phyloP scores from a whole-genome alignment of 2,797 vertebrate species.

The Channa striata region DNA sequence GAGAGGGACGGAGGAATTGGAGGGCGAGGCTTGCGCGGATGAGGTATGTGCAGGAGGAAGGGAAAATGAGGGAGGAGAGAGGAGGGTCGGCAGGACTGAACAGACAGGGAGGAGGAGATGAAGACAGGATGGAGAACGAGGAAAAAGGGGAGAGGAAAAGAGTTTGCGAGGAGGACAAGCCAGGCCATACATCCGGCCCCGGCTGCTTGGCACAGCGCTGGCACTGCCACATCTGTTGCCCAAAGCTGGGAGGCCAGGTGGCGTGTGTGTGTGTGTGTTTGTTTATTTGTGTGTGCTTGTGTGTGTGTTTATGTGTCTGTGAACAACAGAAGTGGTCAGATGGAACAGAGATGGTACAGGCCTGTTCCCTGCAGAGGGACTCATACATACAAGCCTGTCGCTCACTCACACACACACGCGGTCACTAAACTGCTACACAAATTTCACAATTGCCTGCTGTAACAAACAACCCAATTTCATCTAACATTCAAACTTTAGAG shows the following conservation, averaged over 20 bases:
- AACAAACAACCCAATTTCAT: slow-evolving; percentile 77
- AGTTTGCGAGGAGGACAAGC: slow-evolving; percentile 77
- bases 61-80: slow-evolving; percentile 44
- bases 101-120: slow-evolving; percentile 77
- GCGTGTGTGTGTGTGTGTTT: slow-evolving; percentile 65
- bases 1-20: slow-evolving; percentile 37
- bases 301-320: slow-evolving; percentile 54
- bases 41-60: slow-evolving; percentile 36
- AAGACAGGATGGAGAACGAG: slow-evolving; percentile 70
- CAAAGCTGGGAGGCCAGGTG: slow-evolving; percentile 89
- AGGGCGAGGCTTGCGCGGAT: slow-evolving; percentile 42
- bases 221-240: slow-evolving; percentile 88
- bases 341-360: slow-evolving; percentile 80
- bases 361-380: slow-evolving; percentile 81
- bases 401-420: slow-evolving; percentile 35
- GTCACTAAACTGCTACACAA: slow-evolving; percentile 66
- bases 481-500: slow-evolving; percentile 69
- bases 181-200: slow-evolving; percentile 86
- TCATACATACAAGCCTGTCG: slow-evolving; percentile 77
- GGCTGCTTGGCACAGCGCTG: slow-evolving; percentile 84
- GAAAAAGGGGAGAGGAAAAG: slow-evolving; percentile 66
- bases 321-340: slow-evolving; percentile 81
- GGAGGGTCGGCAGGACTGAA: slow-evolving; percentile 49
- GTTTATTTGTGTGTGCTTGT: slow-evolving; percentile 34
- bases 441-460: slow-evolving; percentile 76